These are phyloP conservation scores for Brachypterus glaber DNA, from an alignment of 2,888 invertebrate species.

Conservation along the genomic window DNA sequence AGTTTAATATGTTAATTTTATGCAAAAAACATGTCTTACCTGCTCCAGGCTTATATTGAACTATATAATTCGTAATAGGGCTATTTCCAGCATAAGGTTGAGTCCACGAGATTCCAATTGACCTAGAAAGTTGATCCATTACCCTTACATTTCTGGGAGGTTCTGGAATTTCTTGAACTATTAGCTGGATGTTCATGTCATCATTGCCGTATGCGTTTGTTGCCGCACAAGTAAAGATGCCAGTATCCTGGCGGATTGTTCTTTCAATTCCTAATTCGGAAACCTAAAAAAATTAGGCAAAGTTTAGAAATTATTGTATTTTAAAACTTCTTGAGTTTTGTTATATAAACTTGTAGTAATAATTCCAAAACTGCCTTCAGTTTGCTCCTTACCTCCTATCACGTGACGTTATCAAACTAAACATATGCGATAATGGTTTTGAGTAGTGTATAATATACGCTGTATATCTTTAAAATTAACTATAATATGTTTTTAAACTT, in stretches of 20 bases:
- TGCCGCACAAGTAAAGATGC: constrained; percentile 78
- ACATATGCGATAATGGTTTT: too few relatives aligned
- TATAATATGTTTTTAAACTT: too few relatives aligned
- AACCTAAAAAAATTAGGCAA: too few relatives aligned
- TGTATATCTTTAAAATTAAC: too few relatives aligned
- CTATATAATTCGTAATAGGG: constrained; percentile 77
- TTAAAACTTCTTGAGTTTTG: too few relatives aligned
- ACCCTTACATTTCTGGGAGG: constrained; percentile 79
- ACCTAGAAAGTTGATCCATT: constrained; percentile 74
- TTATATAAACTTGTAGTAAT: too few relatives aligned
- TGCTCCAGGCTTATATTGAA: constrained; percentile 80
- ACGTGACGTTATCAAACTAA: too few relatives aligned
- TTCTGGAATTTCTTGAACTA: constrained; percentile 87
- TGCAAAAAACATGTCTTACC: constrained; percentile 45
- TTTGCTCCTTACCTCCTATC: too few relatives aligned
- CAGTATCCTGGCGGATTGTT: constrained; percentile 81
- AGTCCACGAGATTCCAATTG: constrained; percentile 80
- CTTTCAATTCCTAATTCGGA: constrained; percentile 78
- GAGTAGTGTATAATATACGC: too few relatives aligned
- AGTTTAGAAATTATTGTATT: too few relatives aligned
- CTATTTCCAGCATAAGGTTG: constrained; percentile 84
- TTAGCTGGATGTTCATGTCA: constrained; percentile 80
- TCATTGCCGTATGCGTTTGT: constrained; percentile 86
- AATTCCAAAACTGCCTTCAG: too few relatives aligned
- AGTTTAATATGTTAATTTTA: too few relatives aligned